Evolutionary conservation across 2,797 vertebrate species (phyloP), one percentile per base, ranked within the genome.

Genomic region (Acrossocheilus wenchowensis): DNA sequence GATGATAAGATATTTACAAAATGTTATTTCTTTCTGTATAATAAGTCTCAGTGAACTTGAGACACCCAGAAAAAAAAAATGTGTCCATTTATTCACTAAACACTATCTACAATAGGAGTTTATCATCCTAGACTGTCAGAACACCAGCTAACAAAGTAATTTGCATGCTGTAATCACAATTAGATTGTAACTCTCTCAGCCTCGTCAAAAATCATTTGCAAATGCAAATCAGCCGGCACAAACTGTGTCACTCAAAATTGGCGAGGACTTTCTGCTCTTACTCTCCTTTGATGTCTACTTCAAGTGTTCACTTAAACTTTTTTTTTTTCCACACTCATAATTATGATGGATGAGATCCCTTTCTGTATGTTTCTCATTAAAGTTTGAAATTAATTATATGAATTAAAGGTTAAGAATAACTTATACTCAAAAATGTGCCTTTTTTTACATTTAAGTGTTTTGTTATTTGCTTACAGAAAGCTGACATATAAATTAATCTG

Each of bases 141-240:
- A 74, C 19, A 5, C 3, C n/a, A 74, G n/a, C n/a, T 62, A 73
- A 48, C 10, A 74, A 74, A 62, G 17, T 43, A 1, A 74, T 74
- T 73, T 73, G 36, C 68, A 82, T 82, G 50, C 50, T 41, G 81
- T 73, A 57, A 62, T 34, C n/a, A 74, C 11, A 83, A 73, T 74
- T 48, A 83, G 81, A 17, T 60, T 45, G 41, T 62, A 45, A 83
- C n/a, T 4, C 10, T 14, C 5, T 60, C 39, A 14, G 69, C 52
- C 52, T 50, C 19, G 6, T 68, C 19, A 52, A 23, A 69, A 81
- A 45, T 36, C 0, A 81, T 81, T 81, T 81, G 6, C 19, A 39
- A 52, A 4, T 4, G 64, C 21, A 62, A 74, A n/a, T 30, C 26
- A 74, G 39, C 69, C 1, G 19, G 41, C 71, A 74, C 82, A 62